Percentiles rank a stretch among this genome's conserved stretches.
phyloP scores from a whole-genome alignment of 2,113 vertebrate species.

The Macroglossus sobrinus region DNA sequence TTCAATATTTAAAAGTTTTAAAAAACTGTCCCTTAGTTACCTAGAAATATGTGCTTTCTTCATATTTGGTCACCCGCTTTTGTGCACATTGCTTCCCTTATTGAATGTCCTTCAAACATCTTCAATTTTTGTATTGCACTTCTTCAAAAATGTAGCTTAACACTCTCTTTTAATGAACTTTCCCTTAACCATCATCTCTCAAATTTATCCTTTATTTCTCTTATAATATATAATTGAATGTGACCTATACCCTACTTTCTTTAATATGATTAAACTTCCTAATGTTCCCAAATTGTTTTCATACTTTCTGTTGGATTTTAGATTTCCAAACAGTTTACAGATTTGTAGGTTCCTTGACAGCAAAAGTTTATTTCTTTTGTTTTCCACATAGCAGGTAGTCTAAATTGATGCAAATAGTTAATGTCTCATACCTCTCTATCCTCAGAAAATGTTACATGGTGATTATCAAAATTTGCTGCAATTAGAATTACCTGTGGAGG shows the following conservation, averaged over 20 bases:
- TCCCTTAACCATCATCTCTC: background rate
- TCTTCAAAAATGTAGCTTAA: background rate
- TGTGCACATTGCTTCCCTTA: background rate
- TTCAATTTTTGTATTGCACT: background rate
- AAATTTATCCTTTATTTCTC: background rate
- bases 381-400: background rate
- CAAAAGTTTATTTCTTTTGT: background rate
- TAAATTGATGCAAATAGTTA: background rate
- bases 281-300: background rate
- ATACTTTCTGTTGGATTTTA: slow-evolving; percentile 11
- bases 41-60: background rate
- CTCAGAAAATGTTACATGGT: background rate
- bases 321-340: background rate
- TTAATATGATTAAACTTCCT: background rate
- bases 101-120: background rate
- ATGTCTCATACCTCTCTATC: background rate
- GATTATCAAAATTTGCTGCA: background rate
- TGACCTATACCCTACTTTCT: background rate
- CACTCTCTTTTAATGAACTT: background rate
- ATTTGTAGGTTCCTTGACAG: background rate
- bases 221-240: background rate
- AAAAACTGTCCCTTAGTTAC: background rate
- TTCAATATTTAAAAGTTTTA: background rate
- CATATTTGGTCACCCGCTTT: background rate
- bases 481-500: background rate